Conservation (phyloP, 2,113 vertebrate genomes). For the Mustela lutreola region DNA sequence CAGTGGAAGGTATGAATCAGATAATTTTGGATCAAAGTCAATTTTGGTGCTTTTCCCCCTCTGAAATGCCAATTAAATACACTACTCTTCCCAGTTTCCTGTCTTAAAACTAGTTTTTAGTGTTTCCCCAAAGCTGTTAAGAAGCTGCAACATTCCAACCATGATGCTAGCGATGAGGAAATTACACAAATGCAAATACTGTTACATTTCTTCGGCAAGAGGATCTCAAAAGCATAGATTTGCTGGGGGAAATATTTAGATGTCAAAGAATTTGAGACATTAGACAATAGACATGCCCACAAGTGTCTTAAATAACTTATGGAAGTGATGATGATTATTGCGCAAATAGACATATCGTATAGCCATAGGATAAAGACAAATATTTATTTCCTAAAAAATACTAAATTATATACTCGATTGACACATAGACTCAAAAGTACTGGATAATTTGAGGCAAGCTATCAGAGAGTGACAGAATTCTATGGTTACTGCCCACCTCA, state of each 20-base stretch:
- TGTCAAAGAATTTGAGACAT: neutral
- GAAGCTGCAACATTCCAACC: conserved; percentile 35
- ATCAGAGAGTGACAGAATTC: neutral
- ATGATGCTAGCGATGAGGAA: neutral
- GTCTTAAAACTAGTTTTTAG: conserved; percentile 54
- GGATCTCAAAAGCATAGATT: neutral
- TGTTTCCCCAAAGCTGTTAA: conserved; percentile 7
- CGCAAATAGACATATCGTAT: neutral
- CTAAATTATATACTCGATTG: neutral
- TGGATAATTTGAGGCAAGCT: neutral
- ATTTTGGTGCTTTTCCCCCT: conserved; percentile 58
- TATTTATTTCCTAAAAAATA: neutral
- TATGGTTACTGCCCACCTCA: neutral
- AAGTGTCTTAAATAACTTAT: neutral
- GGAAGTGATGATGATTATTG: neutral
- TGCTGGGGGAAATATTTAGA: neutral
- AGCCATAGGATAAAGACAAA: neutral
- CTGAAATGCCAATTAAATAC: conserved; percentile 61
- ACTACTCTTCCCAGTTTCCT: conserved; percentile 42
- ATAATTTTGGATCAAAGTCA: conserved; percentile 63
- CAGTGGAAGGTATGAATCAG: neutral
- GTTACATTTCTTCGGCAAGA: neutral
- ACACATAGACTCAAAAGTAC: neutral
- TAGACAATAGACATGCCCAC: neutral
- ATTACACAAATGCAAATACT: neutral